phyloP scores from a whole-genome alignment of 1,140 invertebrate species.

The Odontomachus brunneus region DNA sequence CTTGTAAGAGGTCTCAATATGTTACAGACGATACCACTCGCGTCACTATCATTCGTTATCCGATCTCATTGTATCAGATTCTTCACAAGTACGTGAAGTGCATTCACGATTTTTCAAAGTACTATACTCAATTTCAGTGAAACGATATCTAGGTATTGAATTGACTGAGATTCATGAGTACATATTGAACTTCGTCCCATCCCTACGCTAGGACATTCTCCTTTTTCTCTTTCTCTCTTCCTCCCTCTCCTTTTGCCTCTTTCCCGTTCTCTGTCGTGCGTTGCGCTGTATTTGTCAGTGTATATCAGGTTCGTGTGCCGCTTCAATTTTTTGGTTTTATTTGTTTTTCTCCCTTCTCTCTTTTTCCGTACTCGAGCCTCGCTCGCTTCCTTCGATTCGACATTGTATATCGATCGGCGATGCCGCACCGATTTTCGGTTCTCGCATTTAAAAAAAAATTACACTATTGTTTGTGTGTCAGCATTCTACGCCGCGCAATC shows the following conservation, averaged over 20 bases:
- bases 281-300: conserved; percentile 40
- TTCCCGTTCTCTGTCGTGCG: conserved; percentile 11
- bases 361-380: neutral
- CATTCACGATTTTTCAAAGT: no score
- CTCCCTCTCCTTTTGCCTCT: neutral
- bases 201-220: conserved; percentile 20
- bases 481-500: no score
- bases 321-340: conserved; percentile 49
- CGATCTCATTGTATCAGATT: no score
- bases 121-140: no score
- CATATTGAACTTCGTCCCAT: no score
- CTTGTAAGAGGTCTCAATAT: no score
- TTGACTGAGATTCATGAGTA: no score
- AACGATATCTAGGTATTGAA: no score
- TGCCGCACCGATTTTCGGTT: conserved; percentile 35
- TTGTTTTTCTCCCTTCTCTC: neutral
- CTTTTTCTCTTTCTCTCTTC: neutral
- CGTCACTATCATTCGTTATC: no score
- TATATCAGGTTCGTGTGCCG: conserved; percentile 39
- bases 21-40: no score
- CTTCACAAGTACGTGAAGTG: no score
- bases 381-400: conserved; percentile 9
- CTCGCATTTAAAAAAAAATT: neutral
- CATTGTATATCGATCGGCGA: conserved; percentile 32
- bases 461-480: no score